Conservation (phyloP, 1,140 invertebrate genomes). For the Glossosoma conforme region DNA sequence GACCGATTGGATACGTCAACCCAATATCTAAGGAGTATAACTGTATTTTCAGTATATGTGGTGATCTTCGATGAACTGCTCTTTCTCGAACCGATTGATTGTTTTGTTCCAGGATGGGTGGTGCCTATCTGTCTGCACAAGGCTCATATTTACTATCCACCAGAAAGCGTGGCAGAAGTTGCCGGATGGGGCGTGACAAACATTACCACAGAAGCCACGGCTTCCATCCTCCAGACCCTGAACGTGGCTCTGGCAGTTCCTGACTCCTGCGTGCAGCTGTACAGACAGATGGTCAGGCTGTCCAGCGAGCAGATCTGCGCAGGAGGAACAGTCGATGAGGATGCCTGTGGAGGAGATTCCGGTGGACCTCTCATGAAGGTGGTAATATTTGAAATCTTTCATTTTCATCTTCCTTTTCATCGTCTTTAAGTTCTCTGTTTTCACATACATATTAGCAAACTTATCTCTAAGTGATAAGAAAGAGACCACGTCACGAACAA, state of each 20-base stretch:
- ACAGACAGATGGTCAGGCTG: conserved; percentile 30
- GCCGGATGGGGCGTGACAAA: conserved; percentile 53
- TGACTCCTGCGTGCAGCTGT: conserved; percentile 34
- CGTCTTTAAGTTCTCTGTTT: too few species aligned
- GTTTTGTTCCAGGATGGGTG: conserved; percentile 43
- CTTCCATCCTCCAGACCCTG: conserved; percentile 45
- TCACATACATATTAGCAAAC: too few species aligned
- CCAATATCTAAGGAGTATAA: too few species aligned
- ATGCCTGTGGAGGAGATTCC: conserved; percentile 60
- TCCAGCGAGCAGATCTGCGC: conserved; percentile 52
- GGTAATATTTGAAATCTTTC: too few species aligned
- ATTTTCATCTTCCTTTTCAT: too few species aligned
- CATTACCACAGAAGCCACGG: conserved; percentile 41
- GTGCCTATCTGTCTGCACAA: conserved; percentile 44
- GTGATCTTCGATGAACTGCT: neutral
- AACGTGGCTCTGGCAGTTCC: conserved; percentile 41
- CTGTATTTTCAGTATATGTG: too few species aligned
- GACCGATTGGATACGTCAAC: too few species aligned
- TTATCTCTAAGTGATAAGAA: too few species aligned
- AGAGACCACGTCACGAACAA: too few species aligned
- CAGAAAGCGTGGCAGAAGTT: conserved; percentile 41
- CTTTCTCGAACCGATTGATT: conserved; percentile 4
- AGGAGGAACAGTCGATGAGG: conserved; percentile 51
- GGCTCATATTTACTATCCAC: too few species aligned
- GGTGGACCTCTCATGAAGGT: conserved; percentile 55